Evolutionary conservation across 2,113 vertebrate species (phyloP), one percentile per base, ranked within the genome.

Genomic region (Megalops atlanticus): DNA sequence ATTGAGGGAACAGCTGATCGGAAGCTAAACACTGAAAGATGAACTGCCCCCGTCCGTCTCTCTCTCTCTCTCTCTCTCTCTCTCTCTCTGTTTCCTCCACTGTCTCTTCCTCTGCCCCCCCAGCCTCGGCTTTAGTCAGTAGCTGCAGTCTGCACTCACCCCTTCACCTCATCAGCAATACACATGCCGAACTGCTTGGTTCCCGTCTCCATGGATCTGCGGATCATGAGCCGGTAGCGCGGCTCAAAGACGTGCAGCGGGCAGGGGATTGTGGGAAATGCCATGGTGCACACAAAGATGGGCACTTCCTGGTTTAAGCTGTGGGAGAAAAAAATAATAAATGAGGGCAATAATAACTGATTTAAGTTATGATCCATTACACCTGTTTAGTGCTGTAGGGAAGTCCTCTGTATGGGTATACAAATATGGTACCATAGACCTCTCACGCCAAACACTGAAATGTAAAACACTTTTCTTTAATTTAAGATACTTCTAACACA

Each of bases 121-220:
- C 3, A 15, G 12, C 12, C 3, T 49, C 47, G n/a, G n/a, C n/a
- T n/a, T n/a, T n/a, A n/a, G n/a, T n/a, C n/a, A n/a, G n/a, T n/a
- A n/a, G n/a, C n/a, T 0, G 1, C n/a, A n/a, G n/a, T n/a, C n/a
- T n/a, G 18, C 12, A 12, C 95, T 94, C 91, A 96, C 94, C 96
- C 97, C 87, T 95, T 95, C 14, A 97, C 87, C 54, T 97, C 95
- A 1, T 97, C 94, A 24, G 97, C 94, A 58, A 98, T 94, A 84
- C 97, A 99, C 97, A 99, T 97, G 91, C 96, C 96, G 49, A 98
- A 98, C 85, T 96, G 94, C 81, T 94, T 96, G 88, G 96, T 97
- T 77, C 97, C 97, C 0, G 96, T 98, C 90, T 98, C 97, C 96
- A 98, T 96, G 86, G 95, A 96, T 86, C 96, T 95, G 87, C 96